phyloP scores from a whole-genome alignment of 2,888 invertebrate species.

The Meiosimyza platycephala region DNA sequence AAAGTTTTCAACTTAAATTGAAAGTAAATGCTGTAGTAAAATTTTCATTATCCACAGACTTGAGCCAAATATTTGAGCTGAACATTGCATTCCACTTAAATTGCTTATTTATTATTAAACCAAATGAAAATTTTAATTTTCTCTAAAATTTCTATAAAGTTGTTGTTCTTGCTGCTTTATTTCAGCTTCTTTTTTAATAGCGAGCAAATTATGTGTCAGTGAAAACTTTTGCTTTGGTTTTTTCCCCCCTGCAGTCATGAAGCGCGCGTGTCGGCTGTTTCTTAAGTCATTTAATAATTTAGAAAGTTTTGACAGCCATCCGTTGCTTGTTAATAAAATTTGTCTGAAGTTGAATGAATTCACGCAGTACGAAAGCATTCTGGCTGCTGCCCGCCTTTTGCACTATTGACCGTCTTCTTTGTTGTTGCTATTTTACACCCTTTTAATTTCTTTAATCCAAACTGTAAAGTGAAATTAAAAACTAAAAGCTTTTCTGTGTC shows the following conservation, averaged over 20 bases:
- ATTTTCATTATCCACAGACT: background rate
- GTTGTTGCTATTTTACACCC: slow-evolving; percentile 1
- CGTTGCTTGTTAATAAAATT: background rate
- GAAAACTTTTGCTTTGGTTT: background rate
- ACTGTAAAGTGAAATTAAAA: background rate
- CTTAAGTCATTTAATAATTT: slow-evolving; percentile 23
- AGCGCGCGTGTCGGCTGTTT: background rate
- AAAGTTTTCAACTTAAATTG: too few relatives aligned
- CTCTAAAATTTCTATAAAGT: background rate
- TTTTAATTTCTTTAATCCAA: slow-evolving; percentile 2
- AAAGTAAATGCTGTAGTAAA: too few relatives aligned
- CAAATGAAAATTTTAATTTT: background rate
- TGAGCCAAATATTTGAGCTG: background rate
- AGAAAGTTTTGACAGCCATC: slow-evolving; percentile 14
- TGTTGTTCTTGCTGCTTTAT: too few relatives aligned
- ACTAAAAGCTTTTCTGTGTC: slow-evolving; percentile 1
- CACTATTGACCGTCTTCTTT: background rate
- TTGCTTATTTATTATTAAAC: background rate
- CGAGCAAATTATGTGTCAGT: slow-evolving; percentile 7
- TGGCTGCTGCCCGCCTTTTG: too few relatives aligned
- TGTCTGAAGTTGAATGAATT: background rate
- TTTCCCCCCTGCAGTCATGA: background rate
- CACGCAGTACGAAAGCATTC: too few relatives aligned
- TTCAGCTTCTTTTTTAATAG: background rate
- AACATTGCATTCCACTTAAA: background rate